These are phyloP conservation scores for Drosophila azteca DNA, from an alignment of 1,140 invertebrate genomes.

Conservation along the genomic window DNA sequence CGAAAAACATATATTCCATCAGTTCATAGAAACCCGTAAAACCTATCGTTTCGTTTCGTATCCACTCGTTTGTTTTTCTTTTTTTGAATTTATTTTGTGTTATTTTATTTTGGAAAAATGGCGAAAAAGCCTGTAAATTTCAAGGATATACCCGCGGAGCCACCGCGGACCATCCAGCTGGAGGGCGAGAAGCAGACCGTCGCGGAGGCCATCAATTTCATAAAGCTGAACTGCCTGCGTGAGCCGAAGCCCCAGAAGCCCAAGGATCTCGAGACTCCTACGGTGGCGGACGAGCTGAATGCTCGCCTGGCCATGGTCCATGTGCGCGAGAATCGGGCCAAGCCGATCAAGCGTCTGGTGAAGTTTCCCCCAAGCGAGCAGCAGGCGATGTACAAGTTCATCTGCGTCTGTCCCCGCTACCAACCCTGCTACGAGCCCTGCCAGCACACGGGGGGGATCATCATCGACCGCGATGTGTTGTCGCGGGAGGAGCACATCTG, in stretches of 20 bases:
- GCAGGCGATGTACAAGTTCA: conserved; percentile 59
- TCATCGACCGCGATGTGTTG: conserved; percentile 76
- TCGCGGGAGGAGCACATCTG: conserved; percentile 74
- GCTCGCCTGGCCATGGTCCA: conserved; percentile 60
- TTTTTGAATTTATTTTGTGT: neutral
- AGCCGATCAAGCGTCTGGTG: conserved; percentile 62
- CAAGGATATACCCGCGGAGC: neutral
- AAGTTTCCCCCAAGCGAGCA: conserved; percentile 43
- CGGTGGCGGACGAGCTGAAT: conserved; percentile 73
- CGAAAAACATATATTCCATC: neutral
- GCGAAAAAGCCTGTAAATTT: conserved; percentile 20
- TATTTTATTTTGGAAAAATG: conserved; percentile 30
- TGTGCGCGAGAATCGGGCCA: conserved; percentile 55
- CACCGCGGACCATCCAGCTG: conserved; percentile 30
- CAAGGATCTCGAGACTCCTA: conserved; percentile 24
- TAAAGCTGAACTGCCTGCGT: conserved; percentile 20
- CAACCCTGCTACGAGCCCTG: conserved; percentile 63
- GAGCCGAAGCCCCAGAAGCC: neutral
- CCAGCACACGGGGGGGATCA: conserved; percentile 72
- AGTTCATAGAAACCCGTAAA: neutral
- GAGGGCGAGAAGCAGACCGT: conserved; percentile 37
- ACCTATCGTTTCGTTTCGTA: neutral
- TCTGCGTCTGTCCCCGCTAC: conserved; percentile 70
- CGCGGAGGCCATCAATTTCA: conserved; percentile 50
- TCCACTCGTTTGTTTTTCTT: conserved; percentile 13